Percentiles rank a stretch among this genome's conserved stretches.
Evolutionary conservation across 2,888 invertebrate species (phyloP).

Genomic region (Venustoraphidia nigricollis): DNA sequence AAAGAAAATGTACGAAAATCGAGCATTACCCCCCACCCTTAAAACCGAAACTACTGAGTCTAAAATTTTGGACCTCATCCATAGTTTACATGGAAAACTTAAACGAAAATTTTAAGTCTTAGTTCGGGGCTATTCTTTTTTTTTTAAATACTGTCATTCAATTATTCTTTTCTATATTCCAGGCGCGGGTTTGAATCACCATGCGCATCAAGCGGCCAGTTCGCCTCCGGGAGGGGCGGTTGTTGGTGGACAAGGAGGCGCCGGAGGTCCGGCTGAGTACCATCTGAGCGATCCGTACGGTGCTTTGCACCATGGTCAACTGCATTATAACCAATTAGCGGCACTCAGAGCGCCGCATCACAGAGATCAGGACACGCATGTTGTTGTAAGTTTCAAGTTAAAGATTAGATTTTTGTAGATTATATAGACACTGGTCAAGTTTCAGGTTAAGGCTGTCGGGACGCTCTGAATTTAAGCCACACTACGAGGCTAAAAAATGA

Average conservation of each 20-base stretch:
- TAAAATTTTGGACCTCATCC: too few relatives aligned
- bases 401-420: background rate
- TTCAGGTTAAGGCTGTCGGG: too few relatives aligned
- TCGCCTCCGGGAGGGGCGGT: conserved; percentile 7
- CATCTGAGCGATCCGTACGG: conserved; percentile 6
- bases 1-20: too few relatives aligned
- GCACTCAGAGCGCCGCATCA: conserved; percentile 24
- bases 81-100: too few relatives aligned
- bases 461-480: too few relatives aligned
- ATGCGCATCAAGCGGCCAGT: background rate
- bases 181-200: too few relatives aligned
- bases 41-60: too few relatives aligned
- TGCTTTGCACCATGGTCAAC: conserved; percentile 12
- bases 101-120: too few relatives aligned
- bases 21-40: too few relatives aligned
- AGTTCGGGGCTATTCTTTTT: too few relatives aligned
- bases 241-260: conserved; percentile 9
- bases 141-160: too few relatives aligned
- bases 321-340: conserved; percentile 28
- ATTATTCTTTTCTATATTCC: background rate
- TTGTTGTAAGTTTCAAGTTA: background rate
- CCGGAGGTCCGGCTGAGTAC: conserved; percentile 3
- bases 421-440: background rate
- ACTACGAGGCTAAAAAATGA: too few relatives aligned
- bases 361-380: conserved; percentile 5